Evolutionary conservation across 2,888 invertebrate species (phyloP), one percentile per base, ranked within the genome.

Genomic region (Synergus laeviventris): DNA sequence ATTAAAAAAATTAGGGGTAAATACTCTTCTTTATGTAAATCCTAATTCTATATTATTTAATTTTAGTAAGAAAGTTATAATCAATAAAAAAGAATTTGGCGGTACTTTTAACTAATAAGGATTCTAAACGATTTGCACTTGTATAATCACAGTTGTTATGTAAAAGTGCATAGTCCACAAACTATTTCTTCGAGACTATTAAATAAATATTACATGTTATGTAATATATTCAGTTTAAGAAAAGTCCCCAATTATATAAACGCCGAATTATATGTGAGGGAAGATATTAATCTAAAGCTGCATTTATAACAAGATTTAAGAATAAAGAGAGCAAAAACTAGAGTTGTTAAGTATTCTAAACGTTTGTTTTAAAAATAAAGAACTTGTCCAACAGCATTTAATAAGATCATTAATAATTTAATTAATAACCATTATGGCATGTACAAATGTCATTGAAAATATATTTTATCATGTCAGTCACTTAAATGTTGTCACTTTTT

Each of bases 101-200:
- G 38, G 18, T 39, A 62, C 39, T 66, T 49, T 45, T 24, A 70
- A 49, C n/a, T 45, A 3, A 39, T 45, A 66, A 36, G 11, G 49
- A 49, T 70, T 70, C n/a, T 70, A n/a, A 70, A 49, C n/a, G 49
- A 70, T n/a, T n/a, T 36, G 70, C 45, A 70, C 36, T 49, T 54
- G 31, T 31, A 18, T 49, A 70, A 70, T 70, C 70, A 70, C 70
- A 70, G 31, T 49, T 45, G 31, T 70, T 70, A 49, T 16, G 70
- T 49, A 70, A 70, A 70, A 70, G 8, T 54, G 14, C 2, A 4
- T 24, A 54, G 18, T 70, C 36, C 70, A 70, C 70, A 31, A 31
- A 70, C n/a, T n/a, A 70, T 49, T 49, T 70, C 12, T 49, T 36
- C 18, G 49, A 31, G 45, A 49, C 11, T 31, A 70, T 49, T 49